These are phyloP conservation scores for Hyla sarda DNA, from an alignment of 2,113 vertebrate species.

Conservation along the genomic window DNA sequence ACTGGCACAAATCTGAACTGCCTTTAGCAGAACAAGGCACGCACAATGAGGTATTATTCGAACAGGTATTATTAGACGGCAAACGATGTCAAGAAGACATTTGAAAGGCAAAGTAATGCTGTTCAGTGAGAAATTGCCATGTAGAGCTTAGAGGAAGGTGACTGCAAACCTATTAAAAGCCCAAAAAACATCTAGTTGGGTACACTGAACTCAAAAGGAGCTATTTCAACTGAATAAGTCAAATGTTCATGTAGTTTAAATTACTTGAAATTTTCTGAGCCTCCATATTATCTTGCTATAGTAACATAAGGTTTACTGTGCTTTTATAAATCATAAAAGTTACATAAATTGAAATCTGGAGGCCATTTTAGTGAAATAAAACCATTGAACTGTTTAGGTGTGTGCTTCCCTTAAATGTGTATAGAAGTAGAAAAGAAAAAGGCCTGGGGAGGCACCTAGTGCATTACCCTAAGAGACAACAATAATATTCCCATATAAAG, in stretches of 20 bases:
- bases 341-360: too few species aligned
- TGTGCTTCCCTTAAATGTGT: too few species aligned
- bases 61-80: constrained; percentile 45
- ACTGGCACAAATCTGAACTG: constrained; percentile 18
- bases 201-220: background rate
- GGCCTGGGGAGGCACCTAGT: too few species aligned
- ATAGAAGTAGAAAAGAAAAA: too few species aligned
- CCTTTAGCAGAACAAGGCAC: constrained; percentile 35
- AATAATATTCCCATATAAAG: too few species aligned
- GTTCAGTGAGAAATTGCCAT: constrained; percentile 45
- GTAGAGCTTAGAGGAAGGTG: constrained; percentile 45
- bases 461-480: too few species aligned
- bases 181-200: constrained; percentile 16
- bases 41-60: constrained; percentile 27
- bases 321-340: too few species aligned
- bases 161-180: constrained; percentile 44
- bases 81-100: constrained; percentile 28
- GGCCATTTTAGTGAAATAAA: too few species aligned
- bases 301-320: too few species aligned
- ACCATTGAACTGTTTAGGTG: too few species aligned
- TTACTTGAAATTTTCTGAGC: background rate
- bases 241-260: background rate
- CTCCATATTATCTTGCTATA: background rate
- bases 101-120: constrained; percentile 56
- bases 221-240: background rate